Base-by-base conservation (phyloP, 2,797 vertebrate species). In the Cryptoblepharus egeriae region DNA sequence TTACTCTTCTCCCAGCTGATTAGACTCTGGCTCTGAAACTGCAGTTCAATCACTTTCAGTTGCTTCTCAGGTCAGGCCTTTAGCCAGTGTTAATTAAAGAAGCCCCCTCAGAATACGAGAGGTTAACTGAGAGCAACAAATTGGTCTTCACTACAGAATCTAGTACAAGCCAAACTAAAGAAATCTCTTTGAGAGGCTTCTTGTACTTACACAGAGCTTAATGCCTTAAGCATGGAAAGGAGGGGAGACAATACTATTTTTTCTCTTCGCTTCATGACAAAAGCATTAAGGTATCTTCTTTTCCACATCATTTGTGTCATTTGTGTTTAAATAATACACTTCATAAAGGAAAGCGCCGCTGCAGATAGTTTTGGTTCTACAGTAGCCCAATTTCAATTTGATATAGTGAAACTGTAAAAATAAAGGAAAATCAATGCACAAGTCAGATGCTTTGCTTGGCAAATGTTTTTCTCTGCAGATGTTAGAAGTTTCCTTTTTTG, bases 81-180 rank as follows among this genome's bases (percentile, higher is more conserved):
- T 96, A 96, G 95, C 96, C 96, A 96, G 91, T 95, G 95, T 95
- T 98, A 98, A 99, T 98, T 97, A 98, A 98, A 97, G 95, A 96
- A 96, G 97, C 96, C 95, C 96, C 97, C 94, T 95, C 91, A 96
- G 96, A 96, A 95, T 93, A 95, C 30, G 84, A 93, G 93, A 96
- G 97, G 97, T 97, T 97, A 97, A 97, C 96, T 73, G 89, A 94
- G 90, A 96, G 95, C 91, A 92, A 87, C 83, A 89, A 58, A 90
- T 79, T 5, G 2, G 73, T 91, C 77, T n/a, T 92, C 90, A 91
- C 88, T 89, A 88, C 86, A 94, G 85, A 91, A 91, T 88, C 64
- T 87, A 77, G 77, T 76, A 60, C 10, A 82, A 71, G 87, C 79
- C 63, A 84, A 79, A 90, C 85, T 84, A 90, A 92, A 87, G 88